phyloP scores from a whole-genome alignment of 2,113 vertebrate genomes.

The Chascanopsetta lugubris region DNA sequence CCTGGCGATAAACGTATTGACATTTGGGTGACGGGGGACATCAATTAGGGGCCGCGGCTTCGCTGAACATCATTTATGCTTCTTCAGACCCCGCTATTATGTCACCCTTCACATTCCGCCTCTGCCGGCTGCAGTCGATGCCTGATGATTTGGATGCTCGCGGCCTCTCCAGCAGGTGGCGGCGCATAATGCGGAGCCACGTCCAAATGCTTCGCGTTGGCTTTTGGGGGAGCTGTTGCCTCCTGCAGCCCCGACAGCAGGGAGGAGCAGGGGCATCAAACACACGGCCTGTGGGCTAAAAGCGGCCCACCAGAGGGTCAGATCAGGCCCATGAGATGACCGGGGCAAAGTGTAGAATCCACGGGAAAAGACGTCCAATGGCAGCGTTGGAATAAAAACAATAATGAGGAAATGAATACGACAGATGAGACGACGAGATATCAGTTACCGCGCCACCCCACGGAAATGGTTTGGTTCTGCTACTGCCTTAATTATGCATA shows the following conservation, averaged over 20 bases:
- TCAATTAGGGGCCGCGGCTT: slow-evolving; percentile 53
- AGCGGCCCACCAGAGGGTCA: too few relatives aligned
- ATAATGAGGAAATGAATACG: too few relatives aligned
- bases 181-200: slow-evolving; percentile 11
- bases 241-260: background rate
- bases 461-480: too few relatives aligned
- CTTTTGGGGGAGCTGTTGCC: background rate
- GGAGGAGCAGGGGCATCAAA: too few relatives aligned
- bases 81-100: slow-evolving; percentile 50
- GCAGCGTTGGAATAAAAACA: too few relatives aligned
- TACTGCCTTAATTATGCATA: too few relatives aligned
- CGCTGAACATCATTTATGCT: slow-evolving; percentile 50
- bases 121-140: slow-evolving; percentile 38
- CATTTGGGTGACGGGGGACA: slow-evolving; percentile 55
- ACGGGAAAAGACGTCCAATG: too few relatives aligned
- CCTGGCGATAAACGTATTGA: slow-evolving; percentile 63
- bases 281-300: too few relatives aligned
- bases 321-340: too few relatives aligned
- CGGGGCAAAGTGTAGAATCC: too few relatives aligned
- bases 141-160: slow-evolving; percentile 41
- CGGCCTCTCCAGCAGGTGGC: slow-evolving; percentile 8
- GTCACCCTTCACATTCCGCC: slow-evolving; percentile 21
- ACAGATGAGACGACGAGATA: too few relatives aligned
- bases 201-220: slow-evolving; percentile 20
- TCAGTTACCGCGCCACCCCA: too few relatives aligned